Conservation (phyloP, 2,888 invertebrate genomes). For the Stenichneumon culpator region DNA sequence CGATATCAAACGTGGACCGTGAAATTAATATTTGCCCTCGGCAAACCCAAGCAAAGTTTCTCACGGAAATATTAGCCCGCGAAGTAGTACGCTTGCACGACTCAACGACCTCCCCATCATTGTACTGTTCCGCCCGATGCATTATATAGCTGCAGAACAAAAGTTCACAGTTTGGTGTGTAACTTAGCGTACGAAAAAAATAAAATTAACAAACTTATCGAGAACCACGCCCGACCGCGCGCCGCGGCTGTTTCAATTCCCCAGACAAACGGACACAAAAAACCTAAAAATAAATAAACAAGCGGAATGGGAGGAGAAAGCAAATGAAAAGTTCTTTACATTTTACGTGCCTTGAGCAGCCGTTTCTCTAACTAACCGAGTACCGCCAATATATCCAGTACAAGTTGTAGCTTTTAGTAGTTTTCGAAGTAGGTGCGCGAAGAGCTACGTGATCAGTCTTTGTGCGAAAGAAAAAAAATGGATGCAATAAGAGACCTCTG, state of each 20-base stretch:
- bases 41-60: constrained; percentile 14
- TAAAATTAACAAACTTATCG: background rate
- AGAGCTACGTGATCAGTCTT: constrained; percentile 22
- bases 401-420: constrained; percentile 42
- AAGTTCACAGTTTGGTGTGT: background rate
- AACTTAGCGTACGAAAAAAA: background rate
- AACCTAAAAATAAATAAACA: background rate
- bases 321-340: constrained; percentile 48
- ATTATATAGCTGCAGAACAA: background rate
- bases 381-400: constrained; percentile 20
- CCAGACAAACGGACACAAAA: background rate
- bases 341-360: constrained; percentile 7
- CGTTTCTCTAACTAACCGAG: background rate
- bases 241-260: background rate
- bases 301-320: background rate
- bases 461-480: background rate
- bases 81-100: background rate
- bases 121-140: constrained; percentile 16
- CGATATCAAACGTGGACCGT: constrained; percentile 41
- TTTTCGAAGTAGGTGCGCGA: constrained; percentile 15
- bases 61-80: background rate
- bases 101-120: constrained; percentile 6
- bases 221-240: background rate
- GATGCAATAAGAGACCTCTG: background rate
- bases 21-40: constrained; percentile 57